Conservation (phyloP, 2,797 vertebrate species). For the Sebastes oblongus region DNA sequence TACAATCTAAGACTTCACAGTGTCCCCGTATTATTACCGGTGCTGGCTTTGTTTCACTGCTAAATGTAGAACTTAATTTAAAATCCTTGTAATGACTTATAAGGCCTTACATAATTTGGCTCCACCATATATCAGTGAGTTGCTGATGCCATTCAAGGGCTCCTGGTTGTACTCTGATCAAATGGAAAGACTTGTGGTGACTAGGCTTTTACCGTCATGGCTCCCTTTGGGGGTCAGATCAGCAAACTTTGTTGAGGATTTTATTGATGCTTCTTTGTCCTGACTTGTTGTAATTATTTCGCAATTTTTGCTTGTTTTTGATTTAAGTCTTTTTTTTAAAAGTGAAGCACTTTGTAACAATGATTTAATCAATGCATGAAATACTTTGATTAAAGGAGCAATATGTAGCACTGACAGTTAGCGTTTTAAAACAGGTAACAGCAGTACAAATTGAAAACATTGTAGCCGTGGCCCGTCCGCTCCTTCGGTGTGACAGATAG, state of each 20-base stretch:
- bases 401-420: too few species aligned
- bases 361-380: not conserved
- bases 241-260: not conserved
- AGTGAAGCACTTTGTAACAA: not conserved
- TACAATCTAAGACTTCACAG: too few species aligned
- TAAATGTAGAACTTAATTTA: too few species aligned
- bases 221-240: too few species aligned
- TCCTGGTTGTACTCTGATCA: not conserved
- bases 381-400: not conserved
- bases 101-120: too few species aligned
- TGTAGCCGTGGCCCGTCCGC: too few species aligned
- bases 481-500: too few species aligned
- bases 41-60: too few species aligned
- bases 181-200: not conserved
- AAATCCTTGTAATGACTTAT: too few species aligned
- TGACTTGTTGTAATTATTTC: not conserved
- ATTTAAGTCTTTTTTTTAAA: not conserved
- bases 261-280: not conserved
- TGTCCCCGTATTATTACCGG: accelerated
- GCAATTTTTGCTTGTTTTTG: not conserved
- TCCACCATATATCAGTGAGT: not conserved
- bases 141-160: not conserved
- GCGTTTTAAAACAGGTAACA: too few species aligned
- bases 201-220: not conserved
- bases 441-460: too few species aligned